phyloP scores from a whole-genome alignment of 1,140 invertebrate species.

The Lepidotrigona ventralis region DNA sequence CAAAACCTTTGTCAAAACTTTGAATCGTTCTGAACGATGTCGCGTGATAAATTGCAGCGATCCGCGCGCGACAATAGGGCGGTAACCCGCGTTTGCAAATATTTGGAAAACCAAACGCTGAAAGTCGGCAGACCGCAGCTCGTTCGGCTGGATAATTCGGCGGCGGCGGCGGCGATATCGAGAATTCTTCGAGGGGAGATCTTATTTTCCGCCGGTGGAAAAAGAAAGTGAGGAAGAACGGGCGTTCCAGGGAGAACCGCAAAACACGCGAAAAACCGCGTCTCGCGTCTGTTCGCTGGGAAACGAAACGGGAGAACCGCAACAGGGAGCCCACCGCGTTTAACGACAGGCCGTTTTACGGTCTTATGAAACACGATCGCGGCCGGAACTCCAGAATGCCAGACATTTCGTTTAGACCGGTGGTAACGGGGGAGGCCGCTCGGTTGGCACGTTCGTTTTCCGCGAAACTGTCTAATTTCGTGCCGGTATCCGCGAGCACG shows the following conservation, averaged over 20 bases:
- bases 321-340: constrained; percentile 63
- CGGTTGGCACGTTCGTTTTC: constrained; percentile 39
- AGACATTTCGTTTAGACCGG: constrained; percentile 18
- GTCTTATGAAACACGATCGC: constrained; percentile 69
- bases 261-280: constrained; percentile 43
- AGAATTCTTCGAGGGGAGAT: background rate
- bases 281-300: constrained; percentile 30
- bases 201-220: background rate
- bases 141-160: background rate
- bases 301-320: constrained; percentile 64
- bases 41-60: background rate
- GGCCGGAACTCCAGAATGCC: constrained; percentile 43
- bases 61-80: background rate
- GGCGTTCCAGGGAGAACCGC: constrained; percentile 43
- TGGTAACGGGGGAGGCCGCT: background rate
- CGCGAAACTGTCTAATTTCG: constrained; percentile 58
- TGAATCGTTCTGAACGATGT: background rate
- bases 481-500: constrained; percentile 14
- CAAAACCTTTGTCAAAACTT: background rate
- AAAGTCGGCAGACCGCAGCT: constrained; percentile 23
- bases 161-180: background rate
- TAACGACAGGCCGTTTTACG: constrained; percentile 72
- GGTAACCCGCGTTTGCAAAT: constrained; percentile 4
- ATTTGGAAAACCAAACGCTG: background rate
- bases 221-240: background rate